Conservation (phyloP, 2,888 invertebrate genomes). For the Cyclophora punctaria region DNA sequence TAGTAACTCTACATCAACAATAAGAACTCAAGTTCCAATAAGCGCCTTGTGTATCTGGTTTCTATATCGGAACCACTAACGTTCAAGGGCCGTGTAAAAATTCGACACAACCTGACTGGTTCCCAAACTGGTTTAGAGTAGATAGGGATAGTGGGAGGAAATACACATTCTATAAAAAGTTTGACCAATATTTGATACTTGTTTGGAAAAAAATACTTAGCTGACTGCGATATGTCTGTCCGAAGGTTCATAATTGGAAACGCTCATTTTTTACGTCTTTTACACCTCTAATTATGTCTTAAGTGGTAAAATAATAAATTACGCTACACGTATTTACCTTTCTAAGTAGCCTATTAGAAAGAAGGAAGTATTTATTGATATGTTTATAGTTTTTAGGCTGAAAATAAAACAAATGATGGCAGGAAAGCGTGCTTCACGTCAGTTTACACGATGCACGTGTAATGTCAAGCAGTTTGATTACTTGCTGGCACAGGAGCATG, state of each 20-base stretch:
- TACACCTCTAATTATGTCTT: conserved; percentile 17
- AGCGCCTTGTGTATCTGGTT: conserved; percentile 44
- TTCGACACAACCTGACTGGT: conserved; percentile 35
- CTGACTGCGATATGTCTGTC: background rate
- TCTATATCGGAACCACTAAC: conserved; percentile 39
- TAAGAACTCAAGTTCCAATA: conserved; percentile 27
- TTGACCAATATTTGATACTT: conserved; percentile 5
- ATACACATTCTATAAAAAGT: conserved; percentile 1
- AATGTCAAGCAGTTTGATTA: conserved; percentile 62
- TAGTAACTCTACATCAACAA: conserved; percentile 26
- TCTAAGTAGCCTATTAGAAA: conserved; percentile 38
- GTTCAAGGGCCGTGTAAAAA: conserved; percentile 47
- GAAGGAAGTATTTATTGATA: conserved; percentile 48
- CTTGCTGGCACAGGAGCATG: conserved; percentile 33
- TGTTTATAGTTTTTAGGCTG: conserved; percentile 46
- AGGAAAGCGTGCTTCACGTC: conserved; percentile 51
- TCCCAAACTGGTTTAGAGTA: conserved; percentile 35
- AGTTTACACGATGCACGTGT: conserved; percentile 64
- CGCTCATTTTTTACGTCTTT: conserved; percentile 6
- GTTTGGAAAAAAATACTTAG: background rate
- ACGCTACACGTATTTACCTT: conserved; percentile 27
- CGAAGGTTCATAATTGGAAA: background rate
- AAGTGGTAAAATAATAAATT: conserved; percentile 25
- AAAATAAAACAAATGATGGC: conserved; percentile 55
- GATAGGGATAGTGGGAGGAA: conserved; percentile 21